Evolutionary conservation across 1,140 invertebrate species (phyloP).

Genomic region (Myzus persicae): DNA sequence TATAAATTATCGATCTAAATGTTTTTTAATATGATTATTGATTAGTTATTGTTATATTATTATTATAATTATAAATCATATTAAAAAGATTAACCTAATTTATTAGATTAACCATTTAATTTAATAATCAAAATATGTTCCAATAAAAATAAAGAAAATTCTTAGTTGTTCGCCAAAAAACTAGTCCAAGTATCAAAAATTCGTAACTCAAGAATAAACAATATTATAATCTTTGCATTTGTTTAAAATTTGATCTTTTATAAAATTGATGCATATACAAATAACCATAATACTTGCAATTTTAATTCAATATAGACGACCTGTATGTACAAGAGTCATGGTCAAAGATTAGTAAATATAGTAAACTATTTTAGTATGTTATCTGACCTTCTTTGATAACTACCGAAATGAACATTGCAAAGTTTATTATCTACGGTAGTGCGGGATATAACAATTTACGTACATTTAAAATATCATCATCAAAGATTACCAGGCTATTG

Average conservation of each 20-base stretch:
- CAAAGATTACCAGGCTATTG: background rate
- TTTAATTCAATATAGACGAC: background rate
- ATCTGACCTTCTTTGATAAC: slow-evolving; percentile 33
- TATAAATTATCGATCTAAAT: background rate
- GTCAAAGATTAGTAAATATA: slow-evolving; percentile 33
- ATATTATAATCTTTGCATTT: background rate
- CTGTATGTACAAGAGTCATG: background rate
- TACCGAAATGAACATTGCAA: background rate
- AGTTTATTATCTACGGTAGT: background rate
- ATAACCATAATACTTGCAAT: background rate
- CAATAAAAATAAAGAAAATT: background rate
- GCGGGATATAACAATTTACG: background rate
- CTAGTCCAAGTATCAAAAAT: background rate
- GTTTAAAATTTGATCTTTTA: background rate
- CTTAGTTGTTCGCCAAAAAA: background rate
- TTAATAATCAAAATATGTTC: background rate
- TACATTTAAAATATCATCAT: background rate
- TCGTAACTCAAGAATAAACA: background rate
- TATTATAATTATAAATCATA: background rate
- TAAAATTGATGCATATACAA: background rate
- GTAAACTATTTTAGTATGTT: slow-evolving; percentile 20
- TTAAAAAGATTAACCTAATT: background rate
- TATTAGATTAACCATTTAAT: no score
- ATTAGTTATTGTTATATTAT: background rate
- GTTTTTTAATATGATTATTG: background rate